Evolutionary conservation across 2,113 vertebrate species (phyloP), one percentile per base, ranked within the genome.

Genomic region (Nymphicus hollandicus): DNA sequence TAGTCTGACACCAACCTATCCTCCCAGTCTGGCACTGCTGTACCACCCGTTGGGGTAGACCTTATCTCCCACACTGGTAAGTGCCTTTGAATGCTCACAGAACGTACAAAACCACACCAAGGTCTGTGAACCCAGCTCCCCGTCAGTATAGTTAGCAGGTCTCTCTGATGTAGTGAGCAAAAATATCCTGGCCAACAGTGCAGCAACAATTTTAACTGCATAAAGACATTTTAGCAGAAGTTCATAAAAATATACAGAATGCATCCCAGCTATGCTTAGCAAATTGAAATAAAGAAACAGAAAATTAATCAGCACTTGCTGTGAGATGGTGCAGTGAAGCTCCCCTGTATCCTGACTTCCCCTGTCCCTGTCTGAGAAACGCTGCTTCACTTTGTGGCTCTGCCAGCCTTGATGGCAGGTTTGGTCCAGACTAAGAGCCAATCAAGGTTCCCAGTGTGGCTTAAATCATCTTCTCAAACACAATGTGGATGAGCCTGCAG

Each of bases 381-480:
- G 0, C 24, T 60, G 24, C 60, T 66, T 65, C 12, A 5, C 19
- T n/a, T 16, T 17, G 3, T 5, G 6, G 22, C 28, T 31, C 19
- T 1, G 0, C 15, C 33, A 56, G 17, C 43, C 31, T 4, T 1
- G 10, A 10, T 0, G 0, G 27, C 17, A 73, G 29, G 7, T 56
- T 81, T 6, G 4, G 39, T 22, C 16, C 24, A 39, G 20, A 33
- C 13, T 7, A 77, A 72, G 33, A 52, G 25, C 29, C 0, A 2
- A 35, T 39, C 0, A 1, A 84, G 16, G 6, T 20, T 86, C 20
- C 53, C 29, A 46, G 28, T 0, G 3, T 1, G 2, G 33, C 9
- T 50, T 68, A 27, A 49, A 61, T 64, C 29, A 6, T 23, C 27
- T 56, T 77, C 53, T 35, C 39, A 53, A 50, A 72, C 1, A 2